Conservation (phyloP, 2,113 vertebrate genomes). For the Gymnarchus niloticus region DNA sequence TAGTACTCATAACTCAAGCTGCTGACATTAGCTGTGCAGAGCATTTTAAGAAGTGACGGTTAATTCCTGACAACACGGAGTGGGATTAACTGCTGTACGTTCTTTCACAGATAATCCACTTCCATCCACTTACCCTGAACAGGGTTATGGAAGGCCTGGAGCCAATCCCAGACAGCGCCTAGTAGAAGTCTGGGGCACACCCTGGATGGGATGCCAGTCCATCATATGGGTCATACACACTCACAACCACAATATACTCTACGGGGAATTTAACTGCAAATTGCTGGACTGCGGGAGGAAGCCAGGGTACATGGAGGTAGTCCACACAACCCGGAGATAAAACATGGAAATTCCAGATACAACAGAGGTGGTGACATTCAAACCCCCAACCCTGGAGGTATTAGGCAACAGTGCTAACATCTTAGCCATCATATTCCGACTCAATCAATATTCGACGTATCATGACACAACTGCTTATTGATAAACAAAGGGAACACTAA, state of each 20-base stretch:
- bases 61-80: conserved; percentile 39
- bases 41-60: conserved; percentile 26
- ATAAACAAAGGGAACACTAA: too few species aligned
- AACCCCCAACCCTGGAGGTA: too few species aligned
- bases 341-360: too few species aligned
- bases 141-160: neutral
- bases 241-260: neutral
- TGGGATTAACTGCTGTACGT: neutral
- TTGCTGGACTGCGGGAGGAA: too few species aligned
- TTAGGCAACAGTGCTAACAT: too few species aligned
- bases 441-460: too few species aligned
- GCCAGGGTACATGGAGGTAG: too few species aligned
- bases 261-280: too few species aligned
- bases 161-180: neutral
- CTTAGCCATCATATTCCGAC: too few species aligned
- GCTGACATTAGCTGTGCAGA: conserved; percentile 16
- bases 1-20: conserved; percentile 19
- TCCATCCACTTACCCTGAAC: neutral
- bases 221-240: neutral
- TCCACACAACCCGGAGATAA: too few species aligned
- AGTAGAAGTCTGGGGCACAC: neutral
- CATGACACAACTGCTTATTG: too few species aligned
- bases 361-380: too few species aligned
- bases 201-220: neutral
- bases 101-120: neutral